phyloP scores from a whole-genome alignment of 2,888 invertebrate genomes.

The Leucophenga montana region DNA sequence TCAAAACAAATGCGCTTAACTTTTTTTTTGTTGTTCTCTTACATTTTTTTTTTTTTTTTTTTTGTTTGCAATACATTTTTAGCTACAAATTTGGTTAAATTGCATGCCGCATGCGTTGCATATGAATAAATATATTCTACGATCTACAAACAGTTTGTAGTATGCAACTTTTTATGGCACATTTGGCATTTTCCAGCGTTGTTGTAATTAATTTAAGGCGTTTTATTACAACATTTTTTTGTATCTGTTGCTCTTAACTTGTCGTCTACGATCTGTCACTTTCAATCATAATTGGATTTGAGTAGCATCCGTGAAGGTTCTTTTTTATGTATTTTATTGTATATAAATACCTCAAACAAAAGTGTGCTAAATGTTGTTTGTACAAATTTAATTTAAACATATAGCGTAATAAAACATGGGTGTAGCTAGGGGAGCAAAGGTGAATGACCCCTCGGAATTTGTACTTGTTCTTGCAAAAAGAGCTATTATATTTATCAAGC shows the following conservation, averaged over 20 bases:
- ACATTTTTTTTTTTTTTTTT: slow-evolving; percentile 1
- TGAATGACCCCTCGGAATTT: too few relatives aligned
- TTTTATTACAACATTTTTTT: slow-evolving; percentile 19
- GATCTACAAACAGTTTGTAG: not conserved
- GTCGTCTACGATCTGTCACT: slow-evolving; percentile 10
- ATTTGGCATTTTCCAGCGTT: not conserved
- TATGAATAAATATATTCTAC: slow-evolving; percentile 34
- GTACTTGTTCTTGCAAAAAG: too few relatives aligned
- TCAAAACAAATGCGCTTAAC: too few relatives aligned
- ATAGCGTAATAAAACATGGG: too few relatives aligned
- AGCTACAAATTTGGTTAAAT: slow-evolving; percentile 54
- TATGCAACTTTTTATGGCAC: slow-evolving; percentile 3
- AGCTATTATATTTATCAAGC: too few relatives aligned
- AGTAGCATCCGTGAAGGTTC: too few relatives aligned
- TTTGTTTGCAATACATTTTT: slow-evolving; percentile 33
- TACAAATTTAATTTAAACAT: too few relatives aligned
- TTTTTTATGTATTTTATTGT: too few relatives aligned
- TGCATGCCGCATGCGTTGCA: slow-evolving; percentile 46
- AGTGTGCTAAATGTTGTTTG: too few relatives aligned
- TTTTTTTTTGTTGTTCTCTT: not conserved
- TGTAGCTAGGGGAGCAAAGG: too few relatives aligned
- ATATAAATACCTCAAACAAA: too few relatives aligned
- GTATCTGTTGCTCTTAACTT: not conserved
- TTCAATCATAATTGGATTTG: slow-evolving; percentile 26
- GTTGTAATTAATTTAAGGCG: not conserved